phyloP scores from a whole-genome alignment of 2,888 invertebrate genomes.

The Drosophila sordidapex region DNA sequence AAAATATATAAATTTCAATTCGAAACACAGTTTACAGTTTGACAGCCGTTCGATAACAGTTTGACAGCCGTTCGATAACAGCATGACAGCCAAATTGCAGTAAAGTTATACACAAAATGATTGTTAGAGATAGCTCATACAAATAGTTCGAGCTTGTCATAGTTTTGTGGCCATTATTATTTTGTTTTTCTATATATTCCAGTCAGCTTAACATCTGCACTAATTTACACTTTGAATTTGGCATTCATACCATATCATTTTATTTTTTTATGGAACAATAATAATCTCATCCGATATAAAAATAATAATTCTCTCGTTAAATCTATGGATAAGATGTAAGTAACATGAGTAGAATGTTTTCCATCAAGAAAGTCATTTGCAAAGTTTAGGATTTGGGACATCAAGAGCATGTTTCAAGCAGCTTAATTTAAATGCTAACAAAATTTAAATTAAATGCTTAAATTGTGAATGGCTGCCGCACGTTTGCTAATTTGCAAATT shows the following conservation, averaged over 20 bases:
- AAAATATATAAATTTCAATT: conserved; percentile 27
- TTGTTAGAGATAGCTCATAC: neutral
- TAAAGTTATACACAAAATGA: neutral
- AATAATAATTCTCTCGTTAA: too few relatives aligned
- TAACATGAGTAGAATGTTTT: neutral
- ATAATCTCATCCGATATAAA: neutral
- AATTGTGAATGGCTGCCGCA: conserved; percentile 48
- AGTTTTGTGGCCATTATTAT: neutral
- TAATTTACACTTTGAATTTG: neutral
- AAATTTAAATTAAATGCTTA: conserved; percentile 29
- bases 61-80: neutral
- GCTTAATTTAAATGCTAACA: conserved; percentile 7
- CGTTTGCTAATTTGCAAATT: conserved; percentile 66
- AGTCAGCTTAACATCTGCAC: neutral
- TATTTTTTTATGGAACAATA: too few relatives aligned
- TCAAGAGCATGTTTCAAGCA: neutral
- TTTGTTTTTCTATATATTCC: too few relatives aligned
- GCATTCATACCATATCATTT: neutral
- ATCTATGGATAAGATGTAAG: neutral
- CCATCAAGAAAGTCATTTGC: neutral
- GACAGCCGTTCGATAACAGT: conserved; percentile 11
- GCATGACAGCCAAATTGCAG: neutral
- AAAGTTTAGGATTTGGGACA: neutral
- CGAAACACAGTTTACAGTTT: conserved; percentile 30
- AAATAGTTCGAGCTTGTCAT: neutral